Conservation (phyloP, 2,113 vertebrate genomes). For the Ochotona curzoniae region DNA sequence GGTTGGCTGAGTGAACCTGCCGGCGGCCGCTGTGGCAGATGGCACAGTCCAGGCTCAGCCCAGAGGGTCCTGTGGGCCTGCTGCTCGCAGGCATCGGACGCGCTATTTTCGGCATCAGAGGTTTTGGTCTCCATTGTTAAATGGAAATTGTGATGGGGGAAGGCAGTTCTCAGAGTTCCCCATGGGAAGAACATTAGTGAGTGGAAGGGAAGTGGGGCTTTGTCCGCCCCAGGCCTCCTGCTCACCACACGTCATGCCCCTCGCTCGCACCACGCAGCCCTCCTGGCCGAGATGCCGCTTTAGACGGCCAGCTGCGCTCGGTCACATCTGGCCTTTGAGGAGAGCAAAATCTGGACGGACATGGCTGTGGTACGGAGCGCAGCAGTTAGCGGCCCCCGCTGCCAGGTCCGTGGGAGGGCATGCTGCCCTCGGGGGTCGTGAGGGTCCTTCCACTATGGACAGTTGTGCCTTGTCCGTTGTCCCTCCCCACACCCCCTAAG, state of each 20-base stretch:
- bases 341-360: background rate
- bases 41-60: too few relatives aligned
- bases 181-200: accelerated
- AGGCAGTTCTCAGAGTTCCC: background rate
- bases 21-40: background rate
- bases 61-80: background rate
- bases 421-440: too few relatives aligned
- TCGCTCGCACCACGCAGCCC: accelerated
- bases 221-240: background rate
- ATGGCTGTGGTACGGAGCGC: too few relatives aligned
- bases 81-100: accelerated
- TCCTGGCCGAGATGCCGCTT: accelerated
- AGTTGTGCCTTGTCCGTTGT: too few relatives aligned
- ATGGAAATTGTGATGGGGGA: background rate
- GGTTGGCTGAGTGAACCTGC: background rate
- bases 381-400: accelerated
- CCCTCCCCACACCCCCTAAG: too few relatives aligned
- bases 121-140: background rate
- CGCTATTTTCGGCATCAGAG: too few relatives aligned
- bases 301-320: too few relatives aligned
- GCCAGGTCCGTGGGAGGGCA: accelerated
- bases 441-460: too few relatives aligned
- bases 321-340: accelerated
- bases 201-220: background rate
- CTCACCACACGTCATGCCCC: accelerated